Evolutionary conservation across 2,888 invertebrate species (phyloP).

Genomic region (Rotaria magnacalcarata): DNA sequence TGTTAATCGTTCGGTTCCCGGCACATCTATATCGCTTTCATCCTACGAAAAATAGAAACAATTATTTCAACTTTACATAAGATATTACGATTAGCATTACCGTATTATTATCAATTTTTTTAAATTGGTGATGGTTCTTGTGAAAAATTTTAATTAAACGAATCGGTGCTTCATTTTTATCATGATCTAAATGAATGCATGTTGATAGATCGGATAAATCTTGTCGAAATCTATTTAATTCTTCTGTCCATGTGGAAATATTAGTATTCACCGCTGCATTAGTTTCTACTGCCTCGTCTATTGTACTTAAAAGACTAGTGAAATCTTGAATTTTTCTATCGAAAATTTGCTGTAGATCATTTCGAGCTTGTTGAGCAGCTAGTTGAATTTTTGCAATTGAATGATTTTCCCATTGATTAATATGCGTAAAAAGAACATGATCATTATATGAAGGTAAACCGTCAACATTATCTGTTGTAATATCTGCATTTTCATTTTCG

Average conservation of each 20-base stretch:
- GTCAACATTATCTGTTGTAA: not conserved
- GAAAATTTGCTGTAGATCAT: not conserved
- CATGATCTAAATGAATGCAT: not conserved
- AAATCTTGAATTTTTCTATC: not conserved
- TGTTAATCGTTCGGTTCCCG: not conserved
- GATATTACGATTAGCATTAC: not conserved
- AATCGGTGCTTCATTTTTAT: not conserved
- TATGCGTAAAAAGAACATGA: not conserved
- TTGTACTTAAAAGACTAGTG: not conserved
- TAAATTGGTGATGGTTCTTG: not conserved
- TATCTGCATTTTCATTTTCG: not conserved
- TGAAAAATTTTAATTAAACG: not conserved
- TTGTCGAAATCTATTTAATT: not conserved
- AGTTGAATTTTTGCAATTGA: not conserved
- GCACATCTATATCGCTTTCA: not conserved
- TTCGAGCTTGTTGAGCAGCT: not conserved
- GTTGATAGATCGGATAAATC: not conserved
- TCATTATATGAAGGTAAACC: not conserved
- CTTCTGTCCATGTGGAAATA: not conserved
- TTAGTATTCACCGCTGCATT: not conserved
- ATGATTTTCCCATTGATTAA: constrained; percentile 5
- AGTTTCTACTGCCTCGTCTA: not conserved
- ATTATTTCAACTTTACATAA: not conserved
- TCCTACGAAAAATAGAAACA: not conserved
- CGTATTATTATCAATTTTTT: not conserved